Percentiles rank a stretch among this genome's conserved stretches.
Conservation (phyloP, 2,113 vertebrate genomes). For the Epinephelus cyanopodus region DNA sequence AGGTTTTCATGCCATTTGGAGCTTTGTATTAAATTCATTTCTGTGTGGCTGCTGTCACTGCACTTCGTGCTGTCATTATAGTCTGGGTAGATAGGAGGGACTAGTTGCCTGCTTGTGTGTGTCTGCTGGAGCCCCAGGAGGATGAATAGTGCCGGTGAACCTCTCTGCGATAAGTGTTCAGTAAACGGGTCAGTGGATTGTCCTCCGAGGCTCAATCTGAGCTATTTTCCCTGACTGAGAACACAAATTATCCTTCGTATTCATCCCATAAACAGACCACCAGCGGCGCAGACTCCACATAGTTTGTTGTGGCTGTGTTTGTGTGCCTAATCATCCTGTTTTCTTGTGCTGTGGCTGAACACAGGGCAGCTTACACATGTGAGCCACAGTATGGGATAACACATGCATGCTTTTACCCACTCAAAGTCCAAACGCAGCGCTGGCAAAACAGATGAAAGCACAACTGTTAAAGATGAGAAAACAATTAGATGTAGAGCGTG, state of each 20-base stretch:
- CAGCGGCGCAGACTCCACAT: conserved; percentile 53
- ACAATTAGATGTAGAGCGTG: conserved; percentile 57
- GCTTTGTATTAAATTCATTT: conserved; percentile 63
- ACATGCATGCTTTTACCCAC: conserved; percentile 43
- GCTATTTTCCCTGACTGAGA: conserved; percentile 78
- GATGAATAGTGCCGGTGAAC: conserved; percentile 74
- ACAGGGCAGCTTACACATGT: conserved; percentile 21
- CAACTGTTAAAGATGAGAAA: conserved; percentile 51
- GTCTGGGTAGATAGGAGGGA: conserved; percentile 65
- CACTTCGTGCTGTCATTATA: conserved; percentile 68
- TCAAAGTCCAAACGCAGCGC: conserved; percentile 26
- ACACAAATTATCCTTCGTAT: conserved; percentile 78
- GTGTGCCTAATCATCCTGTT: conserved; percentile 41
- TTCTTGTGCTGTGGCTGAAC: conserved; percentile 52
- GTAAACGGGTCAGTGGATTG: conserved; percentile 81
- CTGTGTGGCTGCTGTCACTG: conserved; percentile 55
- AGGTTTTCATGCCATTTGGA: conserved; percentile 44
- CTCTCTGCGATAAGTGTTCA: conserved; percentile 81
- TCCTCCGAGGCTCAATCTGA: conserved; percentile 76
- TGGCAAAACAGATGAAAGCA: conserved; percentile 42
- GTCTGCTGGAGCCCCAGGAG: conserved; percentile 59
- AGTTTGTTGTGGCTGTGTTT: conserved; percentile 61
- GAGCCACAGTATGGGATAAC: conserved; percentile 42
- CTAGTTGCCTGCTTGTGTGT: conserved; percentile 56
- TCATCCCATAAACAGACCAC: conserved; percentile 78